Conservation (phyloP, 2,888 invertebrate species). For the Perdita meconis region DNA sequence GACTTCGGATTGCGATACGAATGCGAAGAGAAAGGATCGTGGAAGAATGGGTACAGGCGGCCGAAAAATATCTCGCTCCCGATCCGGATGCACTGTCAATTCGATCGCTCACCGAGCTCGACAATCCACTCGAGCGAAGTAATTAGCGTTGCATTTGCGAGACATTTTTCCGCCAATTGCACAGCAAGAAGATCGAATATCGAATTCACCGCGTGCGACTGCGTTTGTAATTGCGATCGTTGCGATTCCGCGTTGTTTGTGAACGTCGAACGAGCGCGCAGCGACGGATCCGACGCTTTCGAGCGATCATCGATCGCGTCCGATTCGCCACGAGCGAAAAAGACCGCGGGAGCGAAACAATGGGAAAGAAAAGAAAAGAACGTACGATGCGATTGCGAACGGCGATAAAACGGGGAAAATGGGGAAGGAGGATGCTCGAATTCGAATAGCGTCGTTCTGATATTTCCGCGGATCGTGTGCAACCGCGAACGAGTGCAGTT, state of each 20-base stretch:
- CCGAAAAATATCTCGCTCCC: too few relatives aligned
- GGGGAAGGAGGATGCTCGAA: slow-evolving; percentile 9
- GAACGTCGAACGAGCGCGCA: slow-evolving; percentile 13
- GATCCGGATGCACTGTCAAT: too few relatives aligned
- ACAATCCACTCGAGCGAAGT: too few relatives aligned
- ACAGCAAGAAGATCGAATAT: background rate
- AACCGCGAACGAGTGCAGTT: slow-evolving; percentile 16
- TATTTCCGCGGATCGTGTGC: slow-evolving; percentile 21
- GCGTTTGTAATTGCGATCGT: slow-evolving; percentile 5
- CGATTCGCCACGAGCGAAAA: background rate
- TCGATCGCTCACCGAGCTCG: too few relatives aligned
- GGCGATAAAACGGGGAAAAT: slow-evolving; percentile 6
- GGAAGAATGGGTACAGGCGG: too few relatives aligned
- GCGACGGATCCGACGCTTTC: slow-evolving; percentile 10
- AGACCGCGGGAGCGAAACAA: background rate
- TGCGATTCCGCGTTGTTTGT: slow-evolving; percentile 10
- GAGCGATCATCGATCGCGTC: slow-evolving; percentile 4
- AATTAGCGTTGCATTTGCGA: too few relatives aligned
- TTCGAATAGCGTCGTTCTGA: slow-evolving; percentile 1
- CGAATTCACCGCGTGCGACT: background rate
- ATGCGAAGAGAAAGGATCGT: background rate
- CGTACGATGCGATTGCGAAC: background rate
- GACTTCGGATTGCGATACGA: background rate
- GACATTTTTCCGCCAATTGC: background rate
- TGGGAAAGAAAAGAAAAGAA: background rate